Percentiles rank a stretch among this genome's conserved stretches.
These are phyloP conservation scores for Cyclargus thomasi DNA, from an alignment of 1,140 invertebrate genomes.

Conservation along the genomic window DNA sequence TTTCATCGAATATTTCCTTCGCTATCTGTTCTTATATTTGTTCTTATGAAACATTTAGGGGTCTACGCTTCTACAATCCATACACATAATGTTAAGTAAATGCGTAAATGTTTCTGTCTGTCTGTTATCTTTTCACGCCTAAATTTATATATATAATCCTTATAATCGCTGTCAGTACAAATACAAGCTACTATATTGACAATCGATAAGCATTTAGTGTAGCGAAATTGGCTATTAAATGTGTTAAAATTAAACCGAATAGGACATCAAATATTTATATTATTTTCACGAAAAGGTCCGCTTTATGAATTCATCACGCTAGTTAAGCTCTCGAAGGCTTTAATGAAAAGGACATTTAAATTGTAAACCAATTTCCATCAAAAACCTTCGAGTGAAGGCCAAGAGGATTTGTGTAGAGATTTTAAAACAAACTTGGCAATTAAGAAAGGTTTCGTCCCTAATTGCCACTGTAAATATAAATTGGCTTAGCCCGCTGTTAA, in stretches of 20 bases:
- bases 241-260: too few relatives aligned
- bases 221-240: too few relatives aligned
- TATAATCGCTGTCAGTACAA: too few relatives aligned
- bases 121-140: too few relatives aligned
- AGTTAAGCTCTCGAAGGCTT: neutral
- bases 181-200: too few relatives aligned
- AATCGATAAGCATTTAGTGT: too few relatives aligned
- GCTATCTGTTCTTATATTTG: neutral
- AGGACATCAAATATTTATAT: neutral
- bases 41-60: neutral
- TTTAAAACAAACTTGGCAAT: constrained; percentile 15
- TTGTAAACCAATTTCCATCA: constrained; percentile 4
- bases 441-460: constrained; percentile 1
- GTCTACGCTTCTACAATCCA: too few relatives aligned
- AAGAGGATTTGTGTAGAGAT: neutral
- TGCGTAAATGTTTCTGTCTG: too few relatives aligned
- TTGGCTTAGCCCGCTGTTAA: constrained; percentile 1
- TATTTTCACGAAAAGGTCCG: neutral
- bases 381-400: neutral
- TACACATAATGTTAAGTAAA: too few relatives aligned
- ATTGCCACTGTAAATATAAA: constrained; percentile 7
- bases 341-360: constrained; percentile 3
- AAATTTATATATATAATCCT: too few relatives aligned
- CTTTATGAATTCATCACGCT: neutral
- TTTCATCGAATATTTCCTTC: neutral